Base-by-base conservation (phyloP, 2,797 vertebrate species). In the Chrosomus eos region DNA sequence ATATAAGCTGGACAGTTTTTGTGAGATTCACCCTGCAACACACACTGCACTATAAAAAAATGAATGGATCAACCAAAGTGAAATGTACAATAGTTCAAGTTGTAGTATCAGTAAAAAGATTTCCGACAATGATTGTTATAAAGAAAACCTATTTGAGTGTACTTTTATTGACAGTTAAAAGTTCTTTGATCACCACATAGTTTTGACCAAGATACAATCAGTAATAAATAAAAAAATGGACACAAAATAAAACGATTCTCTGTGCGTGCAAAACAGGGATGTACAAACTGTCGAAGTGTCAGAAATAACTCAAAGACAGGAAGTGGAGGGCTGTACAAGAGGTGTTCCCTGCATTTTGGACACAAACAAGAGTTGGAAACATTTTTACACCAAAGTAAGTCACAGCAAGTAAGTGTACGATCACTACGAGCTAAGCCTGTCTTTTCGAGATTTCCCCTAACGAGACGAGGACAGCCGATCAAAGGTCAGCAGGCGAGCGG, bases 81-180 rank as follows among this genome's bases (percentile, higher is more conserved):
- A 23, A 79, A 79, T 14, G 51, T 23, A 8, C 6, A 36, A 23
- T 23, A 73, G 28, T 16, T n/a, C 26, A 40, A 11, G 21, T 26
- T 26, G 14, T 40, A 31, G 2, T 6, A 10, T 36, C n/a, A 9
- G 23, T 13, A 58, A 70, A 79, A 43, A 48, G 55, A 31, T 38
- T 66, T 38, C 6, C 62, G 64, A 85, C 48, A 64, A 82, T 51
- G 77, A 58, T 26, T 89, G 81, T 83, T 89, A 19, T 43, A 45
- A 74, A 51, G 72, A 55, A 80, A 80, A 73, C 26, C 23, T 67
- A 58, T 89, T 90, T 88, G 81, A 93, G 90, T 85, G 89, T 90
- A 90, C 95, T 96, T 67, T 98, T 96, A 98, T 98, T 99, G 96
- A 98, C 96, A 97, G 94, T 91, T 94, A 95, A 95, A 96, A 95